Evolutionary conservation across 2,113 vertebrate species (phyloP).

Genomic region (Xyliphius kryptos): DNA sequence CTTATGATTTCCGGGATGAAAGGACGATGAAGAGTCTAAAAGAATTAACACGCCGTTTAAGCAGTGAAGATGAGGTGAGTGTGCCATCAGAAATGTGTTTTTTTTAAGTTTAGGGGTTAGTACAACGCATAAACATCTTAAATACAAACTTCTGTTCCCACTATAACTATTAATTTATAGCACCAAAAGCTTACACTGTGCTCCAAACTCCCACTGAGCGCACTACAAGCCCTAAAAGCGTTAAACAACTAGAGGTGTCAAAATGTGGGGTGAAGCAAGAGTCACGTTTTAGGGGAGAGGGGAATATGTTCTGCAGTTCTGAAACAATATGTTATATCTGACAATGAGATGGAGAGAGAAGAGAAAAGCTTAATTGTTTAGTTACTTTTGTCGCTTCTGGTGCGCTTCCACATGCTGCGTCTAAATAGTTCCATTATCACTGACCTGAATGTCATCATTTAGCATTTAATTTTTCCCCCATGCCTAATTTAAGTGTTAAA

Average conservation of each 20-base stretch:
- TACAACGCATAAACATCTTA: too few species aligned
- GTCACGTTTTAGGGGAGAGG: conserved; percentile 28
- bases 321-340: conserved; percentile 26
- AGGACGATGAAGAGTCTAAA: conserved; percentile 88
- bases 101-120: too few species aligned
- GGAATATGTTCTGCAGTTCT: conserved; percentile 18
- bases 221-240: background rate
- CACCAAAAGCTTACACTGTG: too few species aligned
- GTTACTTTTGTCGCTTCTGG: conserved; percentile 40
- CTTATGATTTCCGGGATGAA: conserved; percentile 89
- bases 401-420: conserved; percentile 43
- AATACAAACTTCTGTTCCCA: too few species aligned
- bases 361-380: conserved; percentile 40
- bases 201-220: too few species aligned
- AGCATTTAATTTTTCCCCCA: too few species aligned
- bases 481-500: too few species aligned
- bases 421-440: conserved; percentile 50
- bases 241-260: background rate
- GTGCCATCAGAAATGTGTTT: too few species aligned
- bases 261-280: conserved; percentile 25
- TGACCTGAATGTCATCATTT: conserved; percentile 34
- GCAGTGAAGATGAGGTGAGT: conserved; percentile 80
- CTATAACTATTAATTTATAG: too few species aligned
- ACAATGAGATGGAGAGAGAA: conserved; percentile 25
- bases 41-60: conserved; percentile 76